These are phyloP conservation scores for Sussaba pulchella DNA, from an alignment of 2,888 invertebrate species.

Conservation along the genomic window DNA sequence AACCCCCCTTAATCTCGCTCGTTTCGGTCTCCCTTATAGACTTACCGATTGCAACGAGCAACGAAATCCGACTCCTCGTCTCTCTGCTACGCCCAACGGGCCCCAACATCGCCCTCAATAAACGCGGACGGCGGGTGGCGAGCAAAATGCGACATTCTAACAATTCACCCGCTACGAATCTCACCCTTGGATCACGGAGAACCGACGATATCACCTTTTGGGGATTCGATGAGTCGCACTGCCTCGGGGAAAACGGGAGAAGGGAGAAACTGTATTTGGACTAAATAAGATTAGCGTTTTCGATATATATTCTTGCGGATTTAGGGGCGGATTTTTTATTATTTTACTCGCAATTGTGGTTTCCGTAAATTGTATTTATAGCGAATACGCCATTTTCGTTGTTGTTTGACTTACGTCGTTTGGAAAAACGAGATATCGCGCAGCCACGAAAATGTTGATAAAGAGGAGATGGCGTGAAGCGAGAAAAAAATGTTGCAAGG, in stretches of 20 bases:
- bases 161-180: conserved; percentile 26
- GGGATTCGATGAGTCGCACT: conserved; percentile 4
- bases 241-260: background rate
- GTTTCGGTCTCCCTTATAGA: conserved; percentile 59
- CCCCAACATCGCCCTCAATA: conserved; percentile 61
- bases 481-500: conserved; percentile 7
- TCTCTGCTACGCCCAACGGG: background rate
- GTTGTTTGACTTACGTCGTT: no score
- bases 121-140: conserved; percentile 54
- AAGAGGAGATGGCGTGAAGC: no score
- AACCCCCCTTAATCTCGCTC: conserved; percentile 51
- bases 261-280: background rate
- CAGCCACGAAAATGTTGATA: no score
- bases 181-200: conserved; percentile 45
- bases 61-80: conserved; percentile 41
- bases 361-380: background rate
- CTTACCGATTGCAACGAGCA: conserved; percentile 51
- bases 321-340: background rate
- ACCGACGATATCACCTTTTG: conserved; percentile 27
- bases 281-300: conserved; percentile 8
- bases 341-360: background rate
- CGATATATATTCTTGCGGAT: background rate
- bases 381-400: no score
- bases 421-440: no score
- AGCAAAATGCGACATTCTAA: conserved; percentile 47